These are phyloP conservation scores for Hipparchia sbordonii DNA, from an alignment of 2,888 invertebrate species.

Conservation along the genomic window DNA sequence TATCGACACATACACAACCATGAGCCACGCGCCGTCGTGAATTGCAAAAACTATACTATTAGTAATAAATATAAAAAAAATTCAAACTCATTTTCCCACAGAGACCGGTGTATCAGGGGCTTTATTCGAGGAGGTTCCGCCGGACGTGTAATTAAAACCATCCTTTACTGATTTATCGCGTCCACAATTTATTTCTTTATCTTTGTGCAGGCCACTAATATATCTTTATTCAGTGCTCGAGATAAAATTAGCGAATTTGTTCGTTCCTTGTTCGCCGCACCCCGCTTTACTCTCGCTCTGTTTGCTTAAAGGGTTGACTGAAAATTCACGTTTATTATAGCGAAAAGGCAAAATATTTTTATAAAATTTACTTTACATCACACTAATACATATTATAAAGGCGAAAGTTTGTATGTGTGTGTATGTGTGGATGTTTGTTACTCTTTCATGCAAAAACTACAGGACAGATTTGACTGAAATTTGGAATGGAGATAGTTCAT, in stretches of 20 bases:
- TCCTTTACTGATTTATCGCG: slow-evolving; percentile 79
- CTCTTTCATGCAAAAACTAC: too few species aligned
- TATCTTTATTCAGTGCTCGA: slow-evolving; percentile 75
- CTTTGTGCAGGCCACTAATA: slow-evolving; percentile 77
- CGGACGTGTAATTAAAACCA: slow-evolving; percentile 79
- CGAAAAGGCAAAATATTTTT: slow-evolving; percentile 19
- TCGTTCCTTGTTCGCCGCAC: slow-evolving; percentile 48
- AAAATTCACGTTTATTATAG: slow-evolving; percentile 55
- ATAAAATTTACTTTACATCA: not conserved
- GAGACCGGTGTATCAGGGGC: slow-evolving; percentile 42
- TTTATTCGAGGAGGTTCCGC: slow-evolving; percentile 52
- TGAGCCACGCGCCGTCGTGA: too few species aligned
- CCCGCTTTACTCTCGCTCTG: slow-evolving; percentile 54
- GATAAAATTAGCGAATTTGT: slow-evolving; percentile 80
- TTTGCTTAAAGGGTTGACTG: slow-evolving; percentile 65
- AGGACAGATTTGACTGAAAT: too few species aligned
- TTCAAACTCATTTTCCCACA: not conserved
- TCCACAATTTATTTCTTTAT: slow-evolving; percentile 81
- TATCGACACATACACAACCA: too few species aligned
- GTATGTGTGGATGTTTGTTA: too few species aligned
- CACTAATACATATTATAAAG: too few species aligned
- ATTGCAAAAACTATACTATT: too few species aligned
- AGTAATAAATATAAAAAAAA: slow-evolving; percentile 4
- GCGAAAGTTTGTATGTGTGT: too few species aligned
- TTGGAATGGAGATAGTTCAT: too few species aligned